Base-by-base conservation (phyloP, 2,888 invertebrate genomes). In the Macrosiphum euphorbiae region DNA sequence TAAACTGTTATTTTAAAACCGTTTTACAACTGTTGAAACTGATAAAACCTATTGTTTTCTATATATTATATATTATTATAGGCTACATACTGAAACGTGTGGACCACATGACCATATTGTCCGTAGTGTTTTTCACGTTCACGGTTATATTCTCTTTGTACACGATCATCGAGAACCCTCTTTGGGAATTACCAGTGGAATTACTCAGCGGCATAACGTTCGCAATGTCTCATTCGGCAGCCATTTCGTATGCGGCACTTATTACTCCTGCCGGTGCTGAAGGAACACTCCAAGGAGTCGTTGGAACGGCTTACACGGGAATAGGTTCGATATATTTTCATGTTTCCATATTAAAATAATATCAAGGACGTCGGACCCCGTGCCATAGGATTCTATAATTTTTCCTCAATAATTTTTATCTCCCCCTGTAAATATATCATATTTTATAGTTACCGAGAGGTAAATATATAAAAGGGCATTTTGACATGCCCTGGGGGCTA, bases 221-320 rank as follows among this genome's bases (percentile, higher is more conserved):
- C 95, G 99, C 98, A 44, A 97, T 98, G 95, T 98, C 98, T 95
- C 98, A 98, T 96, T 97, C 98, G 0, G 97, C 98, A 16, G 98
- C 98, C 98, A 97, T 98, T n/a, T 98, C 98, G 0, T 98, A 98
- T 96, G 98, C 98, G 0, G 98, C 97, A 95, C 97, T 97, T 94
- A 97, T 98, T 0, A 97, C 98, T 3, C 98, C 98, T 1, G 97
- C 97, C 0, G 98, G 98, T 11, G 98, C 98, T 0, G 98, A 98
- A 96, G 98, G 98, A 0, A 98, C 98, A 28, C 97, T 98, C 95
- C 98, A 98, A 97, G 98, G 98, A 92, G 96, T 98, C 85, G 97
- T 98, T 52, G 98, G 98, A 20, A 98, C 98, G 3, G 96, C 98
- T 87, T 98, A 98, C 95, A 98, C 98, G 96, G 98, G 98, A 41